These are phyloP conservation scores for Knipowitschia caucasica DNA, from an alignment of 2,797 vertebrate species.

Conservation along the genomic window DNA sequence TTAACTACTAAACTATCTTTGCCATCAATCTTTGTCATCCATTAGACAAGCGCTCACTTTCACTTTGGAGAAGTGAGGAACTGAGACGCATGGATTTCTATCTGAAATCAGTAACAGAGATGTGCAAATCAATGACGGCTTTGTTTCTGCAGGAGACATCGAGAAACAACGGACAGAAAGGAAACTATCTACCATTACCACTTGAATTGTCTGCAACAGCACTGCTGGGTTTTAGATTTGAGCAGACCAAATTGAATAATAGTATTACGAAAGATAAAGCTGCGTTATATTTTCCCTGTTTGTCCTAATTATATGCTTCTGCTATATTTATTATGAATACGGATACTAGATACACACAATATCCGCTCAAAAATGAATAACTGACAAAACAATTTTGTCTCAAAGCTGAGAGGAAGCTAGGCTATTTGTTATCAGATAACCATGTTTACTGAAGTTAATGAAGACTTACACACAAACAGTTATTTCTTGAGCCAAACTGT, in stretches of 20 bases:
- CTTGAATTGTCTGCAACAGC: slow-evolving; percentile 21
- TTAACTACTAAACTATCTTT: slow-evolving; percentile 51
- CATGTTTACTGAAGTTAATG: too few species aligned
- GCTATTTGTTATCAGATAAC: too few species aligned
- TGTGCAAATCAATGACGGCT: slow-evolving; percentile 63
- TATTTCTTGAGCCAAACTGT: too few species aligned
- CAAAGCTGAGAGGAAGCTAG: too few species aligned
- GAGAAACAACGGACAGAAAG: slow-evolving; percentile 33
- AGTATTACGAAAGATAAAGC: not conserved
- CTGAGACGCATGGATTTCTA: slow-evolving; percentile 67
- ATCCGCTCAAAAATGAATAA: too few species aligned
- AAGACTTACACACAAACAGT: too few species aligned
- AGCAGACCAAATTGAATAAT: not conserved
- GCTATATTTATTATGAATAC: too few species aligned
- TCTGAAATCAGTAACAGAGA: slow-evolving; percentile 63
- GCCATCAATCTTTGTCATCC: slow-evolving; percentile 67
- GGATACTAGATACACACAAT: too few species aligned
- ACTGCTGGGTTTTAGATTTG: not conserved
- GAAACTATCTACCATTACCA: slow-evolving; percentile 41
- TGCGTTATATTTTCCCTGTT: not conserved
- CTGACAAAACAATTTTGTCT: too few species aligned
- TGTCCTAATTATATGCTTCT: not conserved
- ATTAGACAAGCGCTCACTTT: slow-evolving; percentile 54
- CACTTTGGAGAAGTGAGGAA: slow-evolving; percentile 60
- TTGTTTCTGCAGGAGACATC: slow-evolving; percentile 49